phyloP scores from a whole-genome alignment of 2,797 vertebrate genomes.

The Peromyscus nudipes region DNA sequence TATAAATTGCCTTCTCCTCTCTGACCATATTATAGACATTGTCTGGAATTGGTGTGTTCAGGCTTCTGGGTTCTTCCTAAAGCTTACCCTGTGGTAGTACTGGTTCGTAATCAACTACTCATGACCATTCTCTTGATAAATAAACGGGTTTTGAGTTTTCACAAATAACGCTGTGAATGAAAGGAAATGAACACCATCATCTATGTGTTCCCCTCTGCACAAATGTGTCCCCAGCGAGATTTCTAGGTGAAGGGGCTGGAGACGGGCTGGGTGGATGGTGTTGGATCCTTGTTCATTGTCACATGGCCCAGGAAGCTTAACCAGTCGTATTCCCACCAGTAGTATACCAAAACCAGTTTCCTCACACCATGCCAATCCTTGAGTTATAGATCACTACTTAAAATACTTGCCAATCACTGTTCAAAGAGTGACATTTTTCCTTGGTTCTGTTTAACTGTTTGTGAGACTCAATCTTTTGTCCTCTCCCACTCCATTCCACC shows the following conservation, averaged over 20 bases:
- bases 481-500: not conserved
- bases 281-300: not conserved
- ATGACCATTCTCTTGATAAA: not conserved
- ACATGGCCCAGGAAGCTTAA: not conserved
- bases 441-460: not conserved
- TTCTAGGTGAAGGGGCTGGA: not conserved
- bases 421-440: not conserved
- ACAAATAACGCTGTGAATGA: not conserved
- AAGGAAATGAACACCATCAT: not conserved
- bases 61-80: not conserved
- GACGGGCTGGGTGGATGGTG: not conserved
- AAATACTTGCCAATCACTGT: not conserved
- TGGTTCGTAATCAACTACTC: too few relatives aligned
- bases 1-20: not conserved
- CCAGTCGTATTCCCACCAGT: not conserved
- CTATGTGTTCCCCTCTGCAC: fast-evolving
- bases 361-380: not conserved
- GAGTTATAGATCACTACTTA: not conserved
- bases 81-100: not conserved
- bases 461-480: not conserved
- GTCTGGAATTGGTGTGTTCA: fast-evolving
- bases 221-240: not conserved
- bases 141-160: constrained; percentile 12
- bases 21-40: fast-evolving
- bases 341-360: not conserved